Evolutionary conservation across 2,113 vertebrate genomes (phyloP), one percentile per base, ranked within the genome.

Genomic region (Serilophus lunatus): DNA sequence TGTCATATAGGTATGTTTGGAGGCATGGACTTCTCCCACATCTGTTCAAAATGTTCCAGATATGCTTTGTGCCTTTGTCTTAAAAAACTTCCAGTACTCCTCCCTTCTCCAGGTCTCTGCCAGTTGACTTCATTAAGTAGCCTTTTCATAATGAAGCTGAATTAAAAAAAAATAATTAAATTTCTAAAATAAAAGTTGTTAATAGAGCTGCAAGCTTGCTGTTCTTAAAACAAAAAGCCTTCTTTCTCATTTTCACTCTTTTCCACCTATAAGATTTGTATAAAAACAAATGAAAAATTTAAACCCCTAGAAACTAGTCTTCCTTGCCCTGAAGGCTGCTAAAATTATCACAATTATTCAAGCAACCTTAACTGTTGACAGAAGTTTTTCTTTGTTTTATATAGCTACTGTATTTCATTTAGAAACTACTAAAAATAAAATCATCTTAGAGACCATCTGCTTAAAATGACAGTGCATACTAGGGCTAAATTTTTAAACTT

Each of bases 401-500:
- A 86, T 86, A 94, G 92, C 82, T 86, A 70, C 86, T 2, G 7
- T 86, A 89, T 82, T 94, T 90, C 72, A 86, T 95, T 86, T 90
- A 94, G 90, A 95, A 95, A 74, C 64, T 88, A 54, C 89, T 94
- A 93, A 96, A 96, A 97, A 94, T 95, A 92, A 25, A 53, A 26
- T 77, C 42, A 63, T 92, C 69, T 85, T 87, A 25, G 63, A 87
- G 88, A 93, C 92, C 92, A 93, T 96, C 96, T 97, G 93, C 78
- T 87, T 82, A 64, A 92, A 94, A 91, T 80, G 74, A n/a, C 77
- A 84, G 50, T 72, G 50, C 70, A 75, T 74, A 80, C 60, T 53
- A 59, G 56, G 38, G 78, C 86, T 95, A 82, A 42, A 79, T 91
- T 68, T 92, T 84, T 63, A 5, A 86, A 77, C 36, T 83, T 79